These are phyloP conservation scores for Brenthis hecate DNA, from an alignment of 2,888 invertebrate species.

Conservation along the genomic window DNA sequence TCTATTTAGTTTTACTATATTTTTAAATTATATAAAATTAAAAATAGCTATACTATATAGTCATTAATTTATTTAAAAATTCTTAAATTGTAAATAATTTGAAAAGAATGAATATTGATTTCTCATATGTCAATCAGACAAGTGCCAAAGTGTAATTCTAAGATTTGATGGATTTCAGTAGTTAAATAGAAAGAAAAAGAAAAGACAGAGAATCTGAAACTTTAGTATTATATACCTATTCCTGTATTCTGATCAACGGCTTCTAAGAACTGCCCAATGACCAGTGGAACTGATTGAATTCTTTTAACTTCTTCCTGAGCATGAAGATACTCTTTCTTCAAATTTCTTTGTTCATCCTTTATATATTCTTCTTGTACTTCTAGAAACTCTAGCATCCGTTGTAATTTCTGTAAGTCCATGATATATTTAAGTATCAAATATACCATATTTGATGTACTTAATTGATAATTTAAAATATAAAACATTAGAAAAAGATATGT, in stretches of 20 bases:
- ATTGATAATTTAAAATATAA: not conserved
- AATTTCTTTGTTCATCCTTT: slow-evolving; percentile 98
- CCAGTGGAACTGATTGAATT: slow-evolving; percentile 99
- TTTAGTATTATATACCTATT: slow-evolving; percentile 80
- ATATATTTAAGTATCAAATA: too few species aligned
- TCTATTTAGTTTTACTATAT: too few species aligned
- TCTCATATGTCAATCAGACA: not conserved
- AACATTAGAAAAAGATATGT: not conserved
- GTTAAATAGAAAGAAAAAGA: not conserved
- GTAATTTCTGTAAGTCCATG: slow-evolving; percentile 88
- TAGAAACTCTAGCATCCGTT: slow-evolving; percentile 97
- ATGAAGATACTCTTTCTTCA: slow-evolving; percentile 99
- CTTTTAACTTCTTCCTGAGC: slow-evolving; percentile 99
- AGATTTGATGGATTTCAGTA: too few species aligned
- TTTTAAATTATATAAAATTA: too few species aligned
- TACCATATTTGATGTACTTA: not conserved
- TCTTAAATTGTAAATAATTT: too few species aligned
- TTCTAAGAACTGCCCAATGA: slow-evolving; percentile 99
- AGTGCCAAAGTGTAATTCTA: not conserved
- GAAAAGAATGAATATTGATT: too few species aligned
- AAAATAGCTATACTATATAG: too few species aligned
- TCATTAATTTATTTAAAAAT: too few species aligned
- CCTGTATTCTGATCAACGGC: slow-evolving; percentile 99
- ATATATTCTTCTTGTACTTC: slow-evolving; percentile 99
- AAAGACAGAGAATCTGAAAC: not conserved